These are phyloP conservation scores for Agrilus cyanescens DNA, from an alignment of 2,888 invertebrate genomes.

Conservation along the genomic window DNA sequence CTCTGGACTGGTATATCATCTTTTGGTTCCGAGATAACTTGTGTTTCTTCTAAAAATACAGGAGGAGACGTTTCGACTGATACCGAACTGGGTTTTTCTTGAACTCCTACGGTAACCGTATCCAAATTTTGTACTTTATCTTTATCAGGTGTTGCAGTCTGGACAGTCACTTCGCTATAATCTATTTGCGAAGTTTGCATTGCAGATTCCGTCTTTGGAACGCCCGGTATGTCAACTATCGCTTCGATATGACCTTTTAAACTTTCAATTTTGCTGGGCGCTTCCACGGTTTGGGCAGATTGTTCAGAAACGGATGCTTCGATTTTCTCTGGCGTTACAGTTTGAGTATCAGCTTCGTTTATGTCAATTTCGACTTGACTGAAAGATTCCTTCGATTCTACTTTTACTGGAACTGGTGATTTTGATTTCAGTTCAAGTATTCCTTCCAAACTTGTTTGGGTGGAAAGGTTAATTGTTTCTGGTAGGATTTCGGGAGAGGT, in stretches of 20 bases:
- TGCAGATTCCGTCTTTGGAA: slow-evolving; percentile 26
- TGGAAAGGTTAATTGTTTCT: slow-evolving; percentile 35
- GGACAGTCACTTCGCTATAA: slow-evolving; percentile 28
- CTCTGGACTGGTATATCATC: slow-evolving; percentile 27
- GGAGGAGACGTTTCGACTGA: slow-evolving; percentile 23
- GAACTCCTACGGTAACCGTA: slow-evolving; percentile 1
- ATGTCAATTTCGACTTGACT: slow-evolving; percentile 14
- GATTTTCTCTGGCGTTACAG: slow-evolving; percentile 24
- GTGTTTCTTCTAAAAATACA: slow-evolving; percentile 21
- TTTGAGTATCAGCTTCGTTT: slow-evolving; percentile 17
- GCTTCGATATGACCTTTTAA: slow-evolving; percentile 30
- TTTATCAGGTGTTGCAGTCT: slow-evolving; percentile 35
- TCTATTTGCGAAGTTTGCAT: slow-evolving; percentile 28
- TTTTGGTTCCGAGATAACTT: slow-evolving; percentile 15
- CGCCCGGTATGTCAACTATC: slow-evolving; percentile 18
- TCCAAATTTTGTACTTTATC: slow-evolving; percentile 10
- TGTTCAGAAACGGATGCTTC: slow-evolving; percentile 25
- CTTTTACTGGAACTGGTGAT: slow-evolving; percentile 9
- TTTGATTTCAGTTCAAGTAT: slow-evolving; percentile 24
- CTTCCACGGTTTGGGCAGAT: slow-evolving; percentile 33
- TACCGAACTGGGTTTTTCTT: slow-evolving; percentile 7
- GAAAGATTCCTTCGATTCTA: slow-evolving; percentile 16
- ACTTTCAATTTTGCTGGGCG: slow-evolving; percentile 26
- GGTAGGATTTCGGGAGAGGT: slow-evolving; percentile 41
- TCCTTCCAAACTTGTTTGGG: slow-evolving; percentile 46